These are phyloP conservation scores for Adela reaumurella DNA, from an alignment of 2,888 invertebrate genomes.

Conservation along the genomic window DNA sequence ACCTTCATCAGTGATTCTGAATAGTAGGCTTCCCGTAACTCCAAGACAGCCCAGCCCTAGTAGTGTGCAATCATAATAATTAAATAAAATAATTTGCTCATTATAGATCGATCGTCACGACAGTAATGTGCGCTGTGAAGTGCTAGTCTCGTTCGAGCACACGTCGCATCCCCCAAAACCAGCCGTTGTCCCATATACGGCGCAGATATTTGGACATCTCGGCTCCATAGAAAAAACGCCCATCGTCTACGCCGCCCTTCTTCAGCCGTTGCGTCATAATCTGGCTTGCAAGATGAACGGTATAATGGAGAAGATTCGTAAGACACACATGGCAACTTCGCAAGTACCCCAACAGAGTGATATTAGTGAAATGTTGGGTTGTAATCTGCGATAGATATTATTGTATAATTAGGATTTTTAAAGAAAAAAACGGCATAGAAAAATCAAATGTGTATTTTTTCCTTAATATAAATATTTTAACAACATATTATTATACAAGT, in stretches of 20 bases:
- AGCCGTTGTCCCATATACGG: conserved; percentile 26
- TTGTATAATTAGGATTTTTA: not conserved
- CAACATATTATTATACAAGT: not conserved
- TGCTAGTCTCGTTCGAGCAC: conserved; percentile 27
- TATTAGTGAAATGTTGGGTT: too few species aligned
- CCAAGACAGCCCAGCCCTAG: too few species aligned
- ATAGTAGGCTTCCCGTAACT: too few species aligned
- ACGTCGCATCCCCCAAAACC: conserved; percentile 20
- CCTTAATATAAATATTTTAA: not conserved
- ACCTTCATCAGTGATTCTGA: too few species aligned
- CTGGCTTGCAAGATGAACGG: conserved; percentile 21
- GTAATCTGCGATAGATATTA: not conserved
- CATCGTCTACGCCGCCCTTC: not conserved
- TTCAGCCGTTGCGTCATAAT: not conserved
- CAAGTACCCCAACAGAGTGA: not conserved
- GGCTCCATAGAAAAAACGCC: not conserved
- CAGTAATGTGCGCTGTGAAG: not conserved
- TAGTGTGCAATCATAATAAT: too few species aligned
- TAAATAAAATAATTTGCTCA: too few species aligned
- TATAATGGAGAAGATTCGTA: conserved; percentile 18
- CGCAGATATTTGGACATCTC: conserved; percentile 28
- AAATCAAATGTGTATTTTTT: not conserved
- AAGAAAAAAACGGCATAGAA: not conserved
- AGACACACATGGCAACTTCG: conserved; percentile 16
- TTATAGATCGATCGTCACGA: not conserved